Evolutionary conservation across 2,888 invertebrate species (phyloP).

Genomic region (Hyppa rectilinea): DNA sequence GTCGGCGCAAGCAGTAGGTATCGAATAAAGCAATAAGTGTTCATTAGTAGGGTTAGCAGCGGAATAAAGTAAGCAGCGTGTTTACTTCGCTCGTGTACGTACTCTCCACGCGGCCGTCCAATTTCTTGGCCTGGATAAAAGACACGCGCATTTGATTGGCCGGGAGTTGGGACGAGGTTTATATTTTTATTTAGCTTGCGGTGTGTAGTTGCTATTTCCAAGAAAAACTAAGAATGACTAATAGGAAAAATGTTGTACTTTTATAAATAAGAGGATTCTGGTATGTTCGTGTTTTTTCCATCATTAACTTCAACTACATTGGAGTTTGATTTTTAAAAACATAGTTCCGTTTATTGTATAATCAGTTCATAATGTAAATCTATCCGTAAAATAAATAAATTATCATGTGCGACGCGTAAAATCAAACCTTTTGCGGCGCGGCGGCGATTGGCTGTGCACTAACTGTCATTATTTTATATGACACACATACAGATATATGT

Average conservation of each 20-base stretch:
- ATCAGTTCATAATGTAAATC: neutral
- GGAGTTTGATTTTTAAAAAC: neutral
- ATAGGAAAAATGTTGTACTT: neutral
- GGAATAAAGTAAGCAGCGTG: slow-evolving; percentile 57
- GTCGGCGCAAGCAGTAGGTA: slow-evolving; percentile 40
- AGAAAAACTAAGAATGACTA: neutral
- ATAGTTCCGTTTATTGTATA: neutral
- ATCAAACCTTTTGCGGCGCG: neutral
- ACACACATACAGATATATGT: neutral
- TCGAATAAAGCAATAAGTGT: slow-evolving; percentile 56
- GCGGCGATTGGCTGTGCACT: neutral
- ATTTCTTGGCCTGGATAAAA: slow-evolving; percentile 57
- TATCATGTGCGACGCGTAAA: neutral
- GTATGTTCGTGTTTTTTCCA: neutral
- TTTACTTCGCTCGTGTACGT: slow-evolving; percentile 49
- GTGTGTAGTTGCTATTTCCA: neutral
- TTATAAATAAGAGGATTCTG: neutral
- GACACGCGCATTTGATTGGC: slow-evolving; percentile 26
- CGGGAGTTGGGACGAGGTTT: slow-evolving; percentile 31
- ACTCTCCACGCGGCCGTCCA: slow-evolving; percentile 45
- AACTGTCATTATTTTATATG: neutral
- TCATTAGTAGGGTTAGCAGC: slow-evolving; percentile 59
- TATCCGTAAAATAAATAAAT: too few relatives aligned
- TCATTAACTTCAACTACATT: neutral
- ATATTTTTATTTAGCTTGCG: neutral